phyloP scores from a whole-genome alignment of 2,113 vertebrate genomes.

The Oncorhynchus clarkii region DNA sequence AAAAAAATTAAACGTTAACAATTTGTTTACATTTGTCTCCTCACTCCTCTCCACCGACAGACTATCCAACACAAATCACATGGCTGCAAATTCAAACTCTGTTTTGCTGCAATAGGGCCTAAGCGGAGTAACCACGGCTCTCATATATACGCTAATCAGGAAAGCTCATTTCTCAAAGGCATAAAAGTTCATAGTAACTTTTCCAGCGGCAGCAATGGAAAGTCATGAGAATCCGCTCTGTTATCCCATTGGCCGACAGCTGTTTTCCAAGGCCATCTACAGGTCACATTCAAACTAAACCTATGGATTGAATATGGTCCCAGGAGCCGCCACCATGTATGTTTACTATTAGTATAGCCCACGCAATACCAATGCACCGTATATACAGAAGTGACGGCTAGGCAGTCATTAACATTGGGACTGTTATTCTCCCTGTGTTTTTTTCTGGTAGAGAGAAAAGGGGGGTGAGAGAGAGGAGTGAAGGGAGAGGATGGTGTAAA shows the following conservation, averaged over 20 bases:
- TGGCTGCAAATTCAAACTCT: conserved; percentile 34
- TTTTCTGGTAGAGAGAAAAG: conserved; percentile 7
- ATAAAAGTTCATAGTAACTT: conserved; percentile 33
- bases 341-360: not conserved
- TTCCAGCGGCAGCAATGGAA: not conserved
- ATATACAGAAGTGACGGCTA: conserved; percentile 13
- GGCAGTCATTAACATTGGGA: conserved; percentile 7
- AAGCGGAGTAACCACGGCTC: conserved; percentile 6
- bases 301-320: not conserved
- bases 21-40: not conserved
- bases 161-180: conserved; percentile 35
- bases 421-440: not conserved
- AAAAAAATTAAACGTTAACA: not conserved
- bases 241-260: conserved; percentile 28
- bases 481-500: conserved; percentile 21
- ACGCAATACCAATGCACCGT: not conserved
- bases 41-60: not conserved
- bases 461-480: not conserved
- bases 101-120: conserved; percentile 16
- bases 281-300: not conserved
- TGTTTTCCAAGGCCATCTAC: conserved; percentile 24
- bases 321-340: not conserved
- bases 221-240: not conserved
- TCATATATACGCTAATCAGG: conserved; percentile 66
- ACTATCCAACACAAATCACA: not conserved